Evolutionary conservation across 2,797 vertebrate species (phyloP).

Genomic region (Tangara arthus): DNA sequence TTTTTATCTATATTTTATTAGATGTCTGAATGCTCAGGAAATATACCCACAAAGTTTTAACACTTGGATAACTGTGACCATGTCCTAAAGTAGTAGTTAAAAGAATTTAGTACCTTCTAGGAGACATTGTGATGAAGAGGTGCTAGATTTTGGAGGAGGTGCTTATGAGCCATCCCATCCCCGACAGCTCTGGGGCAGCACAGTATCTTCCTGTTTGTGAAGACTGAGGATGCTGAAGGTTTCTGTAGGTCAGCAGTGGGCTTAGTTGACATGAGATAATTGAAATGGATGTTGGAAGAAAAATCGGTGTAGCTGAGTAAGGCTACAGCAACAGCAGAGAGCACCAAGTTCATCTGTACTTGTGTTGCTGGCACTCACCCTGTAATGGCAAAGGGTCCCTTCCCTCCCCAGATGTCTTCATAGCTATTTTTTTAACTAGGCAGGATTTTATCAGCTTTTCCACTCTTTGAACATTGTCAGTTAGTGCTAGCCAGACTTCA

Average conservation of each 20-base stretch:
- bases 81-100: not conserved
- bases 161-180: not conserved
- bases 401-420: not conserved
- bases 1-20: not conserved
- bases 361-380: not conserved
- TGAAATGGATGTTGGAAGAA: not conserved
- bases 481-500: slow-evolving; percentile 27
- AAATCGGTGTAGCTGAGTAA: not conserved
- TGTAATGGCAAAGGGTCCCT: not conserved
- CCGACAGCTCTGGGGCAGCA: not conserved
- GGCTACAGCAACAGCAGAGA: not conserved
- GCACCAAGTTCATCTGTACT: not conserved
- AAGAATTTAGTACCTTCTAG: not conserved
- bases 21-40: not conserved
- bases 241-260: not conserved
- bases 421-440: not conserved
- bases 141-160: not conserved
- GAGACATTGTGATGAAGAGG: not conserved
- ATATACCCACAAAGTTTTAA: not conserved
- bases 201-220: not conserved
- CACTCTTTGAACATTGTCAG: slow-evolving; percentile 34
- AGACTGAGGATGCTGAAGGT: not conserved
- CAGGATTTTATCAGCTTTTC: slow-evolving; percentile 36
- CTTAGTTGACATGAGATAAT: not conserved
- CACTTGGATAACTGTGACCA: not conserved